Base-by-base conservation (phyloP, 2,113 vertebrate genomes). In the Gymnorhina tibicen region DNA sequence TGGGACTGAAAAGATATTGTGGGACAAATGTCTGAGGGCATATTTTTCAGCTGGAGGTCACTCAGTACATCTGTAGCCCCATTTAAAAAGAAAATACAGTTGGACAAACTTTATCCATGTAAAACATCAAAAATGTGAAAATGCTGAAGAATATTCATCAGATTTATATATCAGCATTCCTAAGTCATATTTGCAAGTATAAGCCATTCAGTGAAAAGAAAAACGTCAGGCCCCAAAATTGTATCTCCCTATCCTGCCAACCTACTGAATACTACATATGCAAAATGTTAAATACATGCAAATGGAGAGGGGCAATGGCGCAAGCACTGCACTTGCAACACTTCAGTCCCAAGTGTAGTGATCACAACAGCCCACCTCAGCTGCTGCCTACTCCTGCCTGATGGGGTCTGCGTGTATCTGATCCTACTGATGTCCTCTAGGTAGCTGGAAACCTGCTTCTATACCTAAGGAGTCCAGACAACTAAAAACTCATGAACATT, bases 391-490 rank as follows among this genome's bases (percentile, higher is more conserved):
- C 8, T 15, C 10, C 13, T 87, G 30, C 17, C 26, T 80, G 24
- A 28, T 0, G 0, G 3, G 13, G 13, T 55, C 44, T 47, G 9
- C 2, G 1, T 37, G 5, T 37, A 9, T 15, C 35, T 46, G 20
- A 69, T 14, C 22, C 18, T 42, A 26, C 11, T 56, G 16, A 86
- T 17, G 17, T 35, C 35, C 26, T 35, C 49, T 4, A 60, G 23
- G 23, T 11, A 72, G 20, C 32, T 24, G 41, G 55, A 81, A 84
- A 49, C 3, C 47, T 82, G 30, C n/a, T 63, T 58, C n/a, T 70
- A 15, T 9, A 37, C 4, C 33, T 72, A 23, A 33, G 35, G 12
- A 80, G 22, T n/a, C 10, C 27, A 80, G 16, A 56, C 7, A 10
- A 53, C 6, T 16, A 44, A 50, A 69, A 27, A 37, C 4, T 39